phyloP scores from a whole-genome alignment of 2,888 invertebrate species.

The Meliscaeva auricollis region DNA sequence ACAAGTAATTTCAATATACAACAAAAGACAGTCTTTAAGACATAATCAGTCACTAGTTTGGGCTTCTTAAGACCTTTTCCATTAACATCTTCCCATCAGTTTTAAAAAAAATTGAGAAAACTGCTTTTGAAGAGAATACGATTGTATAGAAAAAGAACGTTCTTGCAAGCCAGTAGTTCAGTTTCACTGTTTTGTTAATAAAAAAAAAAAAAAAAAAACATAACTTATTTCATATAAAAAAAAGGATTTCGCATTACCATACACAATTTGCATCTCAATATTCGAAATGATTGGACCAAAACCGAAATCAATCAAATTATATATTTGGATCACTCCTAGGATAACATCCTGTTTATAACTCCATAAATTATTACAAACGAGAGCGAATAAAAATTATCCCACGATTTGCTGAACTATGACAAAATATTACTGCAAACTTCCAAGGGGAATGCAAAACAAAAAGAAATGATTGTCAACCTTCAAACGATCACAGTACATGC shows the following conservation, averaged over 20 bases:
- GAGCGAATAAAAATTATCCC: constrained; percentile 12
- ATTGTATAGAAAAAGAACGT: too few species aligned
- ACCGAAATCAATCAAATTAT: constrained; percentile 59
- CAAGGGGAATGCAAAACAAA: constrained; percentile 37
- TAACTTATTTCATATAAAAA: too few species aligned
- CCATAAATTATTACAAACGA: not conserved
- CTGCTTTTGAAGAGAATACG: too few species aligned
- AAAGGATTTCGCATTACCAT: not conserved
- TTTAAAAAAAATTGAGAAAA: too few species aligned
- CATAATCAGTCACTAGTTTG: too few species aligned
- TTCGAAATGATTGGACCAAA: constrained; percentile 33
- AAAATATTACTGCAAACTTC: constrained; percentile 34
- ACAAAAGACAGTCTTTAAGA: too few species aligned
- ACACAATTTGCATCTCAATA: constrained; percentile 57
- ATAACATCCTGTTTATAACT: constrained; percentile 26
- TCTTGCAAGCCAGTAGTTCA: too few species aligned
- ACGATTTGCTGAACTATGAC: constrained; percentile 9
- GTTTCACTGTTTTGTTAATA: too few species aligned
- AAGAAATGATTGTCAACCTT: constrained; percentile 5
- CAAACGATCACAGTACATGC: not conserved
- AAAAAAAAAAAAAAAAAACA: too few species aligned
- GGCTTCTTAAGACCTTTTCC: too few species aligned
- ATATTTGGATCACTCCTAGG: not conserved
- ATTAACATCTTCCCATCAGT: too few species aligned
- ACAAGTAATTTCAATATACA: too few species aligned